These are phyloP conservation scores for Pao palembangensis DNA, from an alignment of 2,113 vertebrate genomes.

Conservation along the genomic window DNA sequence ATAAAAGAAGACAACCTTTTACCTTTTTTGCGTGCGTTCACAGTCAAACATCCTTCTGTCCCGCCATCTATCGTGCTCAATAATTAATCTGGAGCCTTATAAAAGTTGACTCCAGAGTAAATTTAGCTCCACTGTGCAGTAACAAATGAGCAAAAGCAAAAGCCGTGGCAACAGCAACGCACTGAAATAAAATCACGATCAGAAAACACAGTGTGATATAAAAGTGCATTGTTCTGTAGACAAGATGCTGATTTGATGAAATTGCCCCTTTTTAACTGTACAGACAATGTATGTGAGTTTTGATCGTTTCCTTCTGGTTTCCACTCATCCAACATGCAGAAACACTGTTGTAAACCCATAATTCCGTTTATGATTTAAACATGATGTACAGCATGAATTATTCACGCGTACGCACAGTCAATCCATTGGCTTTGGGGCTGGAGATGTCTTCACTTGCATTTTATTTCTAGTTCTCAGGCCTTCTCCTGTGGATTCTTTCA, in stretches of 20 bases:
- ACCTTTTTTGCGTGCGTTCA: slow-evolving; percentile 21
- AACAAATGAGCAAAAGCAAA: background rate
- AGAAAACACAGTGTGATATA: no score
- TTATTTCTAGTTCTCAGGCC: slow-evolving; percentile 11
- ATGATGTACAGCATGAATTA: slow-evolving; percentile 62
- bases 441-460: slow-evolving; percentile 47
- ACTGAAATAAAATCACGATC: no score
- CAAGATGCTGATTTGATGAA: background rate
- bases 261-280: background rate
- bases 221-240: background rate
- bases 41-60: slow-evolving; percentile 14
- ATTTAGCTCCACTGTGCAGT: slow-evolving; percentile 27
- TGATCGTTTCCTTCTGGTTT: slow-evolving; percentile 23
- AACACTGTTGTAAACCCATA: slow-evolving; percentile 44
- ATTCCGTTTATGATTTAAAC: slow-evolving; percentile 64
- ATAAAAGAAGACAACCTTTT: slow-evolving; percentile 9
- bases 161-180: slow-evolving; percentile 7
- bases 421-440: slow-evolving; percentile 38
- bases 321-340: slow-evolving; percentile 29
- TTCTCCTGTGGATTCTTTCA: slow-evolving; percentile 27
- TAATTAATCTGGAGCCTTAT: slow-evolving; percentile 55
- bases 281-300: background rate
- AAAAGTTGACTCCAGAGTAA: slow-evolving; percentile 48
- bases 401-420: slow-evolving; percentile 48
- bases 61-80: slow-evolving; percentile 32